Percentiles rank a stretch among this genome's conserved stretches.
Conservation (phyloP, 2,113 vertebrate species). For the Psittacus erithacus region DNA sequence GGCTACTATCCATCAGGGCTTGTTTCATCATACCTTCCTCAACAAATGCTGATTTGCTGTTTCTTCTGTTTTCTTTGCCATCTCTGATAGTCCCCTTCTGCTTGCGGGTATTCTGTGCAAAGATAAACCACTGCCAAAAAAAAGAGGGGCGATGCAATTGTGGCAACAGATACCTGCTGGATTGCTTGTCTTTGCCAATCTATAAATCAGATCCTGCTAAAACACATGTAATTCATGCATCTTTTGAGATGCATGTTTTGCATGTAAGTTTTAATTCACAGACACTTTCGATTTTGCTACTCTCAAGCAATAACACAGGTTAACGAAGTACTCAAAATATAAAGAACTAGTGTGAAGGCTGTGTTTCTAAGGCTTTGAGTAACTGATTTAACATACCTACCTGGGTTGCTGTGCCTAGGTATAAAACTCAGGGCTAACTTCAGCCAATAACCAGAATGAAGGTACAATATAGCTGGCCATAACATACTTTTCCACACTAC, state of each 20-base stretch:
- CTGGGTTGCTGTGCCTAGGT: background rate
- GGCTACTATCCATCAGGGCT: background rate
- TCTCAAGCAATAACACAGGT: background rate
- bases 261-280: background rate
- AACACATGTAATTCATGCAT: background rate
- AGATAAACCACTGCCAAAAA: background rate
- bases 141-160: background rate
- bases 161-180: background rate
- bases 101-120: background rate
- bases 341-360: background rate
- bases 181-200: background rate
- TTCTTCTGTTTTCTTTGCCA: background rate
- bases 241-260: background rate
- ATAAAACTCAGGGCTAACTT: background rate
- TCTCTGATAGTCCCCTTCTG: background rate
- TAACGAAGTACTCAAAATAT: background rate
- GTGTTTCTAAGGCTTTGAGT: background rate
- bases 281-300: background rate
- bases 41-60: background rate
- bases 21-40: background rate
- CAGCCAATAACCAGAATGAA: background rate
- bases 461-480: background rate
- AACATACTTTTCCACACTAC: background rate
- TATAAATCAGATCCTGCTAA: background rate
- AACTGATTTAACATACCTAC: fast-evolving